These are phyloP conservation scores for Psococerastis gibbosa DNA, from an alignment of 2,888 invertebrate genomes.

Conservation along the genomic window DNA sequence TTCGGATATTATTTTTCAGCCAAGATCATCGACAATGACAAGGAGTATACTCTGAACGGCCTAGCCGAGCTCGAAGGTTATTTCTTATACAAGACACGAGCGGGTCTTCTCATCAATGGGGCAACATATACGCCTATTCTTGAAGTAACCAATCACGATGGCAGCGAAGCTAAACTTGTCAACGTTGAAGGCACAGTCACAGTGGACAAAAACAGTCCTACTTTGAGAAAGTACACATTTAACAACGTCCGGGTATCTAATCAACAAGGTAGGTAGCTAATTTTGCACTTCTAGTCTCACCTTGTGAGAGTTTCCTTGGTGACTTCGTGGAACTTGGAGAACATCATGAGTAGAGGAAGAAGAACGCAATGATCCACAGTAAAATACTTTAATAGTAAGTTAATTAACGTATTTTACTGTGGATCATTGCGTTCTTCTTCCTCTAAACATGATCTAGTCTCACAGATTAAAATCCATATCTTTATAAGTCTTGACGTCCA, in stretches of 20 bases:
- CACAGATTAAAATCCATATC: too few relatives aligned
- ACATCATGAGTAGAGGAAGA: too few relatives aligned
- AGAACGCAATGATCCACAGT: too few relatives aligned
- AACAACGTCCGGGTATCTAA: conserved; percentile 33
- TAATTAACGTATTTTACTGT: too few relatives aligned
- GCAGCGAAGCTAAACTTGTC: conserved; percentile 24
- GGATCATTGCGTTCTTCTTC: too few relatives aligned
- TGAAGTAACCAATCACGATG: conserved; percentile 41
- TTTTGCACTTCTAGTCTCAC: too few relatives aligned
- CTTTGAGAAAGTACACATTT: conserved; percentile 33
- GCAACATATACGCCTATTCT: conserved; percentile 47
- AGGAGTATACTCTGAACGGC: conserved; percentile 41
- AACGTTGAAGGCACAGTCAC: conserved; percentile 20
- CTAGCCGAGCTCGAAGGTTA: conserved; percentile 24
- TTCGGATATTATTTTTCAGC: too few relatives aligned
- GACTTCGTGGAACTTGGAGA: too few relatives aligned
- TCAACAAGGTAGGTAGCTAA: conserved; percentile 18
- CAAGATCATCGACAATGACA: conserved; percentile 33
- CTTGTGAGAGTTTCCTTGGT: too few relatives aligned
- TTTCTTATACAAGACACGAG: conserved; percentile 33
- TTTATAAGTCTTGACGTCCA: too few relatives aligned
- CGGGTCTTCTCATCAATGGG: conserved; percentile 42
- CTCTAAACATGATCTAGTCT: too few relatives aligned
- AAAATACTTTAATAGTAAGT: too few relatives aligned
- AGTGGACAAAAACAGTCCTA: conserved; percentile 26